Conservation (phyloP, 2,888 invertebrate genomes). For the Trachelus iudaicus region DNA sequence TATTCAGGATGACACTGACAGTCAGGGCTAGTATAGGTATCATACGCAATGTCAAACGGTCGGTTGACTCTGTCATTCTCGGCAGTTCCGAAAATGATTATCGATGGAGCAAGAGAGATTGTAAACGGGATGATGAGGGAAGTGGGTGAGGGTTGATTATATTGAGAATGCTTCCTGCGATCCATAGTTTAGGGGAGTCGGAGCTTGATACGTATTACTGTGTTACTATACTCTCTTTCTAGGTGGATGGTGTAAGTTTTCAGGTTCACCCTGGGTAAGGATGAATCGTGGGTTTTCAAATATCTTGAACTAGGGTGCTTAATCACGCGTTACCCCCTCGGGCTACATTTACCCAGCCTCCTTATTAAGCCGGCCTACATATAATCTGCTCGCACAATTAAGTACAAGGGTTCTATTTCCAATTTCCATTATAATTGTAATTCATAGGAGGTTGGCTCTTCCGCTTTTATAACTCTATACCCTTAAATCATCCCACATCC, state of each 20-base stretch:
- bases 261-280: conserved; percentile 7
- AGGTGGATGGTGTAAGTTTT: conserved; percentile 3
- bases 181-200: background rate
- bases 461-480: background rate
- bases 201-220: background rate
- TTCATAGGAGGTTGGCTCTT: background rate
- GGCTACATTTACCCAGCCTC: conserved; percentile 11
- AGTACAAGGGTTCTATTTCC: conserved; percentile 24
- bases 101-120: background rate
- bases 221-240: background rate
- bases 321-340: conserved; percentile 14
- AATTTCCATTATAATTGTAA: conserved; percentile 18
- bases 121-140: background rate
- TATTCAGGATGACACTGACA: background rate
- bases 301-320: conserved; percentile 8
- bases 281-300: conserved; percentile 5
- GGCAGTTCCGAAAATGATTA: background rate
- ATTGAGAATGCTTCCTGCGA: background rate
- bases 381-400: conserved; percentile 17
- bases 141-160: background rate
- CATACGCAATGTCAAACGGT: background rate
- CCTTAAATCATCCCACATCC: background rate
- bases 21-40: background rate
- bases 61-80: background rate
- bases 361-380: conserved; percentile 17